These are phyloP conservation scores for Colius striatus DNA, from an alignment of 2,113 vertebrate species.

Conservation along the genomic window DNA sequence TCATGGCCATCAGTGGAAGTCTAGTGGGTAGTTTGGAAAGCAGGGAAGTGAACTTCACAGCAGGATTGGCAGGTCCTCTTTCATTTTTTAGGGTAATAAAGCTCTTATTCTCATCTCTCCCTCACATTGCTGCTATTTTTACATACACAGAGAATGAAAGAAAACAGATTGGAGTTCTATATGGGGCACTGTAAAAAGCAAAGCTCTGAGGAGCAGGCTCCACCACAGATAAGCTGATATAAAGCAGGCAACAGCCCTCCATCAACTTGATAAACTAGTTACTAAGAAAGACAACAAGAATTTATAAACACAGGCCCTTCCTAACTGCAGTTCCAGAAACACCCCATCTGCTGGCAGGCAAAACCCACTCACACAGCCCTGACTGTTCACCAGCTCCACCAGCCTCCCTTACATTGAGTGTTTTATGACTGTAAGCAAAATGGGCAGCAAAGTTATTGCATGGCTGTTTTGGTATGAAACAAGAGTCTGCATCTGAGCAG, in stretches of 20 bases:
- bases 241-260: background rate
- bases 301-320: background rate
- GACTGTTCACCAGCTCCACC: background rate
- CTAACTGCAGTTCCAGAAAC: background rate
- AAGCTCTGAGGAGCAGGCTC: background rate
- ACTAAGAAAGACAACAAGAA: background rate
- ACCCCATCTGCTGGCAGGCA: background rate
- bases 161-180: background rate
- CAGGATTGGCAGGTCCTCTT: background rate
- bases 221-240: background rate
- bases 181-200: background rate
- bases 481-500: background rate
- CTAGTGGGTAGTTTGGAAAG: background rate
- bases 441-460: accelerated
- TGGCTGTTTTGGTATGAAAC: accelerated
- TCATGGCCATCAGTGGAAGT: background rate
- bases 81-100: background rate
- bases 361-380: background rate
- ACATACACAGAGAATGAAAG: background rate
- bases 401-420: background rate
- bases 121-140: background rate
- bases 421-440: background rate
- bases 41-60: background rate
- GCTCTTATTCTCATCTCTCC: background rate
- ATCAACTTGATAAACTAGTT: background rate